Evolutionary conservation across 2,113 vertebrate genomes (phyloP), one percentile per base, ranked within the genome.

Genomic region (Otis tarda): DNA sequence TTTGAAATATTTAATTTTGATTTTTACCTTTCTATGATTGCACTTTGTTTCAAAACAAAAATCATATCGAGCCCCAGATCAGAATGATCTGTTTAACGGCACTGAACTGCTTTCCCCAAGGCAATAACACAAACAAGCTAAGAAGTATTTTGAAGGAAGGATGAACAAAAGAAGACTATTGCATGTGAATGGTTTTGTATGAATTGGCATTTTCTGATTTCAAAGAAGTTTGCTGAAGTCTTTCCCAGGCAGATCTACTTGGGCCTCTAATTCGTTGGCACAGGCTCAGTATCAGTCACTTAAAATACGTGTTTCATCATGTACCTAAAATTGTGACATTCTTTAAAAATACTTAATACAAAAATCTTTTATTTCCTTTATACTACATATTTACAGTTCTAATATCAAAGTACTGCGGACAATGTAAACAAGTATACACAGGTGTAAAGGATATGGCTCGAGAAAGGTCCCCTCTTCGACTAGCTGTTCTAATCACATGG

Each of bases 331-430:
- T 63, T 4, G 68, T 81, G 89, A 84, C 70, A 89, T 68, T 82
- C 83, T 71, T 78, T 82, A 82, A 89, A 91, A 95, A 87, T 49
- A 94, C 45, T 65, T 70, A 24, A 65, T 69, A 84, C 84, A 97
- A 94, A 79, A 87, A 75, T 61, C 50, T 75, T 87, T 95, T 89
- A 78, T 85, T 93, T 82, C 68, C 65, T 91, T 81, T 96, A 93
- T 78, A 55, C 92, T 90, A 92, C 87, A 94, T 96, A 97, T 96
- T 96, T 97, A 95, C 95, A 96, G 16, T 63, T 79, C 81, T 76
- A n/a, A 63, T 61, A 76, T 30, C 65, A 90, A 96, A 64, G 43
- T 83, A 93, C 49, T 27, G 30, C 20, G 25, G 61, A 67, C 93
- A 94, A 96, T 81, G 89, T 94, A 97, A 97, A 97, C 96, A 96